Base-by-base conservation (phyloP, 2,113 vertebrate genomes). In the Arizona elegans region DNA sequence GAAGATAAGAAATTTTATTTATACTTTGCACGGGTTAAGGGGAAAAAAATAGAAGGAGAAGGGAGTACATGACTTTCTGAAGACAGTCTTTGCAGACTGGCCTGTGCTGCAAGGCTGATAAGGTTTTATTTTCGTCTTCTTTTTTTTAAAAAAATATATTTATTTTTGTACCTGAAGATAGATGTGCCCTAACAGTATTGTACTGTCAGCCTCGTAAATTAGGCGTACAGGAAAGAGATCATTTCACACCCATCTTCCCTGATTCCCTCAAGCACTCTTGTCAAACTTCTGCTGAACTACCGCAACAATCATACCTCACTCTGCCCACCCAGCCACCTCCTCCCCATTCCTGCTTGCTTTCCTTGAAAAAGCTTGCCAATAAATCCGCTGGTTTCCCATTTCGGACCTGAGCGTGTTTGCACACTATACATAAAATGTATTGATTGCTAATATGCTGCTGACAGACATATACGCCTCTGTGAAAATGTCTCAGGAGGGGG, bases 1-100 rank as follows among this genome's bases (percentile, higher is more conserved):
- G 95, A 93, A 95, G 95, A 96, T 94, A 97, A 97, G 96, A 97
- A 96, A 97, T 96, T 96, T 94, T 97, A 96, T 97, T 97, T 97
- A 97, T 94, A 95, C 95, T 95, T 95, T 95, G 96, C 93, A 96
- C 95, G 96, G 94, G 93, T 93, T 12, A 7, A 2, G 23, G 38
- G 7, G 2, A 2, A 2, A 5, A 8, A 53, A 55, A n/a, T 19
- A n/a, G 12, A 8, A 52, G 3, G 94, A 96, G 95, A 92, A 95
- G 26, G 53, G 96, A 94, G 97, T 93, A 92, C 94, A 96, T 2
- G 92, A 75, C 91, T 96, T 96, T n/a, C 94, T 96, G 65, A 95
- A 96, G 94, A 96, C 94, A 93, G 96, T 94, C 95, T 96, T 92
- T 58, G 91, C 1, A 0, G 62, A 94, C 87, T 62, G 87, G 96